Percentiles rank a stretch among this genome's conserved stretches.
Evolutionary conservation across 2,888 invertebrate genomes (phyloP).

Genomic region (Drosophila formosana): DNA sequence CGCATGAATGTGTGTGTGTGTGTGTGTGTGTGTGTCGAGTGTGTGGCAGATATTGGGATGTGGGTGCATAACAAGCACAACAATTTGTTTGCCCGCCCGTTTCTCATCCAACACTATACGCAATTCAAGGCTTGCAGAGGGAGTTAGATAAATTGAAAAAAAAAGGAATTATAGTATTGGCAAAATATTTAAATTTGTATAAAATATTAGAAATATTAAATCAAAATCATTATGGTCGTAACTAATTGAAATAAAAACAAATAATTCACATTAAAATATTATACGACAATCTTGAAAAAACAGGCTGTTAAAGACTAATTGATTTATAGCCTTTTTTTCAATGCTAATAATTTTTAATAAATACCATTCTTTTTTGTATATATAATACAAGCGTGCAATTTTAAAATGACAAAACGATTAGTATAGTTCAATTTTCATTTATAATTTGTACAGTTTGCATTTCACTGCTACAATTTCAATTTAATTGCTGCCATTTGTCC

Average conservation of each 20-base stretch:
- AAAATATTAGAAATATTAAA: too few species aligned
- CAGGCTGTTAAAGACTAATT: too few species aligned
- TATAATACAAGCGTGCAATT: neutral
- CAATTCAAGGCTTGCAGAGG: conserved; percentile 11
- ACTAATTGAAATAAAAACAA: too few species aligned
- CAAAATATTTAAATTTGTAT: neutral
- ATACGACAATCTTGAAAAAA: too few species aligned
- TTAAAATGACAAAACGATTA: neutral
- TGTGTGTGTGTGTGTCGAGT: conserved; percentile 16
- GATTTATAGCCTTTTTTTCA: too few species aligned
- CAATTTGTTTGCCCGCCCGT: conserved; percentile 52
- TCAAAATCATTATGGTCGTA: too few species aligned
- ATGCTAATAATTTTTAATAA: too few species aligned
- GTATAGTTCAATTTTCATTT: neutral
- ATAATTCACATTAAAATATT: too few species aligned
- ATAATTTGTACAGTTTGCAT: neutral
- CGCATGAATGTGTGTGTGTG: neutral
- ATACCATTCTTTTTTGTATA: neutral
- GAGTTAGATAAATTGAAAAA: neutral
- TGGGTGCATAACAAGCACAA: conserved; percentile 49
- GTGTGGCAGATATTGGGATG: conserved; percentile 34
- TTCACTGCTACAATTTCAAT: neutral
- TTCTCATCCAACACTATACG: conserved; percentile 35
- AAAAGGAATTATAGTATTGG: neutral
- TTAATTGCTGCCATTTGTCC: conserved; percentile 13